Percentiles rank a stretch among this genome's conserved stretches.
Evolutionary conservation across 2,797 vertebrate genomes (phyloP).

Genomic region (Gallinago solitaria): DNA sequence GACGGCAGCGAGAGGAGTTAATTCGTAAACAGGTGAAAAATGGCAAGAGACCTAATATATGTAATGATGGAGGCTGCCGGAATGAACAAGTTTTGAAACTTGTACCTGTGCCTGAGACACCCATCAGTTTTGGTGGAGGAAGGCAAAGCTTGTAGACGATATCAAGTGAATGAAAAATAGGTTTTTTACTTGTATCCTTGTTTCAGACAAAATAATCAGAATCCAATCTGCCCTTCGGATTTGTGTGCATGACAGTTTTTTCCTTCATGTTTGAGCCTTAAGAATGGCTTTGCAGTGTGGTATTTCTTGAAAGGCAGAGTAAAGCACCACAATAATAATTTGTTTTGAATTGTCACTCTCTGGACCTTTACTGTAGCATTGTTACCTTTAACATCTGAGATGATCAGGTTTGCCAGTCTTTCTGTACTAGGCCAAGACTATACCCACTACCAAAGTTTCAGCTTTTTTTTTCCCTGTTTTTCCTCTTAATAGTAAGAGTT

Average conservation of each 20-base stretch:
- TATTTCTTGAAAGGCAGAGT: not conserved
- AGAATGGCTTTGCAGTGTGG: not conserved
- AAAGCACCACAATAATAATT: not conserved
- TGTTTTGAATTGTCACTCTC: not conserved
- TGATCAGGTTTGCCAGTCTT: not conserved
- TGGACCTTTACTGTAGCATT: not conserved
- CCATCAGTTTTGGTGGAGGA: not conserved
- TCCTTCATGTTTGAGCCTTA: not conserved
- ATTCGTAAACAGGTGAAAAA: constrained; percentile 90
- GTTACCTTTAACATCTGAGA: not conserved
- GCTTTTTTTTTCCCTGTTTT: not conserved
- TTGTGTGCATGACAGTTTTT: not conserved
- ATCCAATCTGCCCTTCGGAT: accelerated
- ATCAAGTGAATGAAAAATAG: not conserved
- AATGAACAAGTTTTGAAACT: not conserved
- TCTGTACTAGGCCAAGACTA: not conserved
- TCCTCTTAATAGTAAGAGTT: not conserved
- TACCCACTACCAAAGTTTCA: not conserved
- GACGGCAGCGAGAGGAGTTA: constrained; percentile 89
- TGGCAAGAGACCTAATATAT: not conserved
- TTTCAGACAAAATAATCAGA: not conserved
- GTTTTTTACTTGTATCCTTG: not conserved
- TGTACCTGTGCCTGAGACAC: accelerated
- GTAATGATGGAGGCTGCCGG: not conserved
- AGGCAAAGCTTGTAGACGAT: not conserved